Conservation (phyloP, 2,113 vertebrate genomes). For the Chloroceryle aenea region DNA sequence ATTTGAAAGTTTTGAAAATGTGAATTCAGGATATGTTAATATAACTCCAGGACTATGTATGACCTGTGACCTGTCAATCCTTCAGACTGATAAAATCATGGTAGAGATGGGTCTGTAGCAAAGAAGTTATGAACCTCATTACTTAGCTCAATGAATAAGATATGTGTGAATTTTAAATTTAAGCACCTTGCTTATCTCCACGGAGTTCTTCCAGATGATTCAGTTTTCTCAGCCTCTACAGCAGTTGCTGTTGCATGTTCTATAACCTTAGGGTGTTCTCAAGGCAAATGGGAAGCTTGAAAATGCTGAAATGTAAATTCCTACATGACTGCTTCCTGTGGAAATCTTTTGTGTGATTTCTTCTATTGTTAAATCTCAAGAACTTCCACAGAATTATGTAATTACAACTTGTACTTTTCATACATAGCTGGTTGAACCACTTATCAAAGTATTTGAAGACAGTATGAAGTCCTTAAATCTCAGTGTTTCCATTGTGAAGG, state of each 20-base stretch:
- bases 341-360: background rate
- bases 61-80: background rate
- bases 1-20: background rate
- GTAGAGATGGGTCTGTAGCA: background rate
- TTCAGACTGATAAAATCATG: background rate
- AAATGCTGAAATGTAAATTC: constrained; percentile 4
- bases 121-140: background rate
- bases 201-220: background rate
- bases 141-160: background rate
- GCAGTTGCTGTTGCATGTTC: background rate
- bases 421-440: background rate
- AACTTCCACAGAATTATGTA: background rate
- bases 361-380: background rate
- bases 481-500: background rate
- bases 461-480: background rate
- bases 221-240: background rate
- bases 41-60: background rate
- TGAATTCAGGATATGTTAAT: background rate
- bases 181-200: background rate
- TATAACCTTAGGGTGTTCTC: background rate
- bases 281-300: background rate
- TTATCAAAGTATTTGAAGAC: background rate
- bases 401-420: background rate
- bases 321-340: background rate
- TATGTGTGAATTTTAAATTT: background rate